These are phyloP conservation scores for Hemaris fuciformis DNA, from an alignment of 2,888 invertebrate genomes.

Conservation along the genomic window DNA sequence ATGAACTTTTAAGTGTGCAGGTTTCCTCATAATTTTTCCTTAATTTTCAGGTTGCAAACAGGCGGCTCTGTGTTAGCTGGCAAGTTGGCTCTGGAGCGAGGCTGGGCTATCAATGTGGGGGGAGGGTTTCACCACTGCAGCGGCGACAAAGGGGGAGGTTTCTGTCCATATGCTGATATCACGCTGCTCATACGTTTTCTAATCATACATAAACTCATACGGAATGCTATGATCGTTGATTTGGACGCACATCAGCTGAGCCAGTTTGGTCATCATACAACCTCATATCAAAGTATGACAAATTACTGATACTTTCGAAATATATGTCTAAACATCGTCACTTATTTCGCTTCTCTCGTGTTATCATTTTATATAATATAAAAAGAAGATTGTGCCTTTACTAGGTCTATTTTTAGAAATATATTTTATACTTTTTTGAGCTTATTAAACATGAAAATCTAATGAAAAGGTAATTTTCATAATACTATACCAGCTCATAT, in stretches of 20 bases:
- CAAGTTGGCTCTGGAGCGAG: slow-evolving; percentile 89
- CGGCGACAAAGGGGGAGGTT: slow-evolving; percentile 88
- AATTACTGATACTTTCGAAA: too few relatives aligned
- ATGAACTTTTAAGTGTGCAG: neutral
- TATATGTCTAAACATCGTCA: too few relatives aligned
- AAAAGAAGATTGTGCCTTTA: too few relatives aligned
- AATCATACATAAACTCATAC: slow-evolving; percentile 79
- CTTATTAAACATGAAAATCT: too few relatives aligned
- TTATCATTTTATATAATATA: too few relatives aligned
- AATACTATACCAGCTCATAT: too few relatives aligned
- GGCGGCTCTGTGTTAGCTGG: slow-evolving; percentile 93
- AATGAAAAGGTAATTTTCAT: too few relatives aligned
- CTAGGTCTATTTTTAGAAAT: too few relatives aligned
- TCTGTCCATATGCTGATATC: slow-evolving; percentile 95
- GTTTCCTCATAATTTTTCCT: neutral
- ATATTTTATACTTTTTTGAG: too few relatives aligned
- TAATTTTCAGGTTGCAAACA: slow-evolving; percentile 85
- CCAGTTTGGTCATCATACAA: too few relatives aligned
- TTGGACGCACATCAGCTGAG: slow-evolving; percentile 94
- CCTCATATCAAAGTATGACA: too few relatives aligned
- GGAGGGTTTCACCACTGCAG: slow-evolving; percentile 96
- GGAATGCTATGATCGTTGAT: slow-evolving; percentile 92
- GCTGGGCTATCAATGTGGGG: slow-evolving; percentile 95
- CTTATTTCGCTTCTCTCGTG: too few relatives aligned
- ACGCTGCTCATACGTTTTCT: slow-evolving; percentile 88